Conservation (phyloP, 2,113 vertebrate genomes). For the Ardeotis arabs region DNA sequence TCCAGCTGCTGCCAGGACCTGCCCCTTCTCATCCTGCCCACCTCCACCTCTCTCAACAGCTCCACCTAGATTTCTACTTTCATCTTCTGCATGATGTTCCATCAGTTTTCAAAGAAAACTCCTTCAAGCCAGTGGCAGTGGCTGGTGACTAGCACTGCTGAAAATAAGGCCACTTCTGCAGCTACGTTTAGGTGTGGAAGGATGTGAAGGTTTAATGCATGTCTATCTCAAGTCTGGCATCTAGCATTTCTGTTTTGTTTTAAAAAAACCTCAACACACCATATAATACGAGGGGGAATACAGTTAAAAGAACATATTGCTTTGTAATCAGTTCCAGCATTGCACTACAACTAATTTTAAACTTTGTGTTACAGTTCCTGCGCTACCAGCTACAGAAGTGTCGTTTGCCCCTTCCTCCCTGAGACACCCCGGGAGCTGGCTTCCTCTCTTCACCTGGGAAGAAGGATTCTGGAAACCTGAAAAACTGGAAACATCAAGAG, state of each 20-base stretch:
- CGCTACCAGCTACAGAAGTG: neutral
- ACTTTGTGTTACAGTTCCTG: constrained; percentile 65
- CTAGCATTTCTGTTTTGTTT: neutral
- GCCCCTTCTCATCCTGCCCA: constrained; percentile 42
- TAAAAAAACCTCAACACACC: neutral
- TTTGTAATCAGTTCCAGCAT: neutral
- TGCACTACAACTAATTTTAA: constrained; percentile 1
- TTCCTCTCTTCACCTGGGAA: constrained; percentile 17
- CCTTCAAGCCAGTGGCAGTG: neutral
- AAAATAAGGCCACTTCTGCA: neutral
- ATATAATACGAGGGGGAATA: neutral
- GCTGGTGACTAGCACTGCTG: constrained; percentile 8
- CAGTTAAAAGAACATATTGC: neutral
- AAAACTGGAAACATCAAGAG: constrained; percentile 40
- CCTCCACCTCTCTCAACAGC: constrained; percentile 55
- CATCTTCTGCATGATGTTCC: constrained; percentile 44
- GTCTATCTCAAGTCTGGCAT: neutral
- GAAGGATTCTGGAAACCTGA: constrained; percentile 43
- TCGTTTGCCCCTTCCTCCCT: neutral
- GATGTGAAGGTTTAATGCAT: neutral
- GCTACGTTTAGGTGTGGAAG: neutral
- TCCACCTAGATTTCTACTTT: constrained; percentile 57
- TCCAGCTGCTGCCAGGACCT: constrained; percentile 46
- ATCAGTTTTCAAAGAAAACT: constrained; percentile 5
- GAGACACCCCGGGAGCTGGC: neutral